phyloP scores from a whole-genome alignment of 2,888 invertebrate species.

The Macrosiphum euphorbiae region DNA sequence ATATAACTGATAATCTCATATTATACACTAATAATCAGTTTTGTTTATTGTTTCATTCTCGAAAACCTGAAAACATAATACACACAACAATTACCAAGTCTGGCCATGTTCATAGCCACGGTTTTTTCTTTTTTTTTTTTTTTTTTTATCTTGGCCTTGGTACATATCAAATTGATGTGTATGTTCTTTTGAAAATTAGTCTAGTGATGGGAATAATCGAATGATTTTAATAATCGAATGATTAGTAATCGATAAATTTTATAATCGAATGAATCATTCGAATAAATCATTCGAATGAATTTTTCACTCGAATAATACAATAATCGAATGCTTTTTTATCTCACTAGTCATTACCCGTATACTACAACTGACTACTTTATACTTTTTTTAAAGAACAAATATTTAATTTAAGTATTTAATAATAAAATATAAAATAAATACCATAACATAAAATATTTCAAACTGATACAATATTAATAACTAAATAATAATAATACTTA shows the following conservation, averaged over 20 bases:
- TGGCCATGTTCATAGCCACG: not conserved
- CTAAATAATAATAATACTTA: too few species aligned
- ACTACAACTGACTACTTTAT: slow-evolving; percentile 4
- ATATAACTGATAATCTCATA: not conserved
- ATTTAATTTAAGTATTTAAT: slow-evolving; percentile 9
- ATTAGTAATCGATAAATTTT: not conserved
- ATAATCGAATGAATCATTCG: not conserved
- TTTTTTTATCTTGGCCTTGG: not conserved
- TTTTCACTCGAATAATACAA: not conserved
- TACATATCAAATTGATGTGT: not conserved
- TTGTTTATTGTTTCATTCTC: not conserved
- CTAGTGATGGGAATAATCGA: not conserved
- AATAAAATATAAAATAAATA: not conserved
- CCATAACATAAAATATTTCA: slow-evolving; percentile 5
- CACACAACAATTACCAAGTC: not conserved
- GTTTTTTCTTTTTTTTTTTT: not conserved
- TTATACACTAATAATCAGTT: not conserved
- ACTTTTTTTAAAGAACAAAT: not conserved
- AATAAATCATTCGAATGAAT: not conserved
- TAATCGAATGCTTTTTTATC: slow-evolving; percentile 15
- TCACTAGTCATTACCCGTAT: slow-evolving; percentile 1
- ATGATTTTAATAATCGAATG: slow-evolving; percentile 2
- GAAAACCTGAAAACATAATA: not conserved
- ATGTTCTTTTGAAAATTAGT: not conserved
- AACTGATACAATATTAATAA: too few species aligned